Conservation (phyloP, 2,113 vertebrate genomes). For the Argyrosomus japonicus region DNA sequence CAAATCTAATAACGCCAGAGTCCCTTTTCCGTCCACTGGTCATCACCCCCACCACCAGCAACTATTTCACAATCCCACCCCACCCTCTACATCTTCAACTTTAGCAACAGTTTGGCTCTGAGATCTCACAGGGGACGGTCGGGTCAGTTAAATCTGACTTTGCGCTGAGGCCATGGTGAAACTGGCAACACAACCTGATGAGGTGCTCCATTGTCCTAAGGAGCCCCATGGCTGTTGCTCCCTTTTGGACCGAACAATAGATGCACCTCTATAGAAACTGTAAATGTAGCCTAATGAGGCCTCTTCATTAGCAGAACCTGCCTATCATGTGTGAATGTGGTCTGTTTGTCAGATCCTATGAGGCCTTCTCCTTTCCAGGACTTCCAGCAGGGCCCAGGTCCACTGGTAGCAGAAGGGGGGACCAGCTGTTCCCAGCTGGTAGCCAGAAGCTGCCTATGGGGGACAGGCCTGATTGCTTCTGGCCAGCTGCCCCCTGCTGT, state of each 20-base stretch:
- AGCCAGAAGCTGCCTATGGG: constrained; percentile 76
- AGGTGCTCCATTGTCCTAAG: constrained; percentile 51
- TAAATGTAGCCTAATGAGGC: constrained; percentile 75
- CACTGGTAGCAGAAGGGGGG: constrained; percentile 69
- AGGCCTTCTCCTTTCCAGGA: constrained; percentile 57
- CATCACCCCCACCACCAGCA: constrained; percentile 47
- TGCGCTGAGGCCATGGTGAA: constrained; percentile 1
- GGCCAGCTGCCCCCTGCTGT: constrained; percentile 81
- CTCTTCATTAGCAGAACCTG: constrained; percentile 70
- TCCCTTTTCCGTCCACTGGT: constrained; percentile 71
- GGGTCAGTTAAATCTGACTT: constrained; percentile 18
- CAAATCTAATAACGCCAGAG: constrained; percentile 82
- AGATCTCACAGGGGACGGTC: constrained; percentile 19
- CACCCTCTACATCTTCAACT: constrained; percentile 49
- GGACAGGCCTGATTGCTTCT: constrained; percentile 80
- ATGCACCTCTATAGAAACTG: constrained; percentile 62
- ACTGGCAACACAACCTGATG: constrained; percentile 50
- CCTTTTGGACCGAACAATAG: constrained; percentile 58
- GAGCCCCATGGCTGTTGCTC: constrained; percentile 36
- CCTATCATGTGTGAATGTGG: constrained; percentile 55
- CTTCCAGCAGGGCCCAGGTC: constrained; percentile 70
- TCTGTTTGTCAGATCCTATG: constrained; percentile 59
- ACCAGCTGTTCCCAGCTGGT: constrained; percentile 87
- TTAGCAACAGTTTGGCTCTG: constrained; percentile 55
- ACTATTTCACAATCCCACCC: constrained; percentile 50